A percentile compares a stretch with the other conserved stretches of the same genome.
These are phyloP conservation scores for Cephus nigrinus DNA, from an alignment of 2,888 invertebrate species.

Conservation along the genomic window DNA sequence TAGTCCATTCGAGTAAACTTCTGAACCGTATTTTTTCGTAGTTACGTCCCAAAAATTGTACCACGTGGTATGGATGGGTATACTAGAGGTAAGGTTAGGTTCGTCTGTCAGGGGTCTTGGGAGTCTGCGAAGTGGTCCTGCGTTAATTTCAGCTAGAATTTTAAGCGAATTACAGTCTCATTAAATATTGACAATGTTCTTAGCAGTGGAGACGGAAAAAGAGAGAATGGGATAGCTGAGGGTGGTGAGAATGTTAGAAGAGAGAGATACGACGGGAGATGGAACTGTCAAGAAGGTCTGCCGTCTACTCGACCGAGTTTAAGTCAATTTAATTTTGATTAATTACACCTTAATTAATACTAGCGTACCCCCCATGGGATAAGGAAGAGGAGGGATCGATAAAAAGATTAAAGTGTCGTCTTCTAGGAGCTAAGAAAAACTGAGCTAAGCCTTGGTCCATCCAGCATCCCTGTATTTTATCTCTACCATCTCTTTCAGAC, in stretches of 20 bases:
- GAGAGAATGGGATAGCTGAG: constrained; percentile 10
- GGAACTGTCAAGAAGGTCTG: constrained; percentile 37
- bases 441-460: not conserved
- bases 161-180: constrained; percentile 39
- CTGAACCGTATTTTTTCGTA: not conserved
- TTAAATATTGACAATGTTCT: constrained; percentile 54
- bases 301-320: constrained; percentile 29
- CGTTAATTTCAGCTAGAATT: constrained; percentile 33
- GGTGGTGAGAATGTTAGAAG: constrained; percentile 11
- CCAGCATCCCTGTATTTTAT: not conserved
- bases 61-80: not conserved
- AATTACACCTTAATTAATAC: constrained; percentile 53
- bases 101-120: not conserved
- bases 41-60: not conserved
- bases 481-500: not conserved
- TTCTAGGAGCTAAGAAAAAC: not conserved
- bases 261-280: constrained; percentile 24
- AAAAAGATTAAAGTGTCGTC: constrained; percentile 13
- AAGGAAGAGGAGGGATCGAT: constrained; percentile 15
- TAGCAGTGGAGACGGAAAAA: constrained; percentile 20
- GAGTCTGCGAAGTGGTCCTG: constrained; percentile 1
- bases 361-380: constrained; percentile 31
- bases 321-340: constrained; percentile 52
- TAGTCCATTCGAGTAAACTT: not conserved
- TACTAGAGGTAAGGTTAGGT: not conserved